Base-by-base conservation (phyloP, 2,888 invertebrate genomes). In the Drosophila kuntzei region DNA sequence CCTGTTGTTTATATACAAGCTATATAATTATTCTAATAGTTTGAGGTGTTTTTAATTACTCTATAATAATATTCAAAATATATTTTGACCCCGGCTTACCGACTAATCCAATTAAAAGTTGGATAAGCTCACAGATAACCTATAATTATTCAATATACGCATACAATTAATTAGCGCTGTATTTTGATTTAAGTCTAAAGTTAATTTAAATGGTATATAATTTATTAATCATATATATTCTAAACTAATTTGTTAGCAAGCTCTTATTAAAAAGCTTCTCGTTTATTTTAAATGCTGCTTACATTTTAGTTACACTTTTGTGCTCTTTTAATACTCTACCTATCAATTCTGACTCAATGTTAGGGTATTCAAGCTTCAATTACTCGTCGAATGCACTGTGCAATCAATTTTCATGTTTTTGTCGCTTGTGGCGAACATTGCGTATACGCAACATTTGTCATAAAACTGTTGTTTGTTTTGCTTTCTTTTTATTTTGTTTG, bases 361-460 rank as follows among this genome's bases (percentile, higher is more conserved):
- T 11, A 53, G 27, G n/a, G 51, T 29, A 39, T 39, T 12, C 18
- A 20, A 29, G 9, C 3, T 27, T 18, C 2, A 14, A 14, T 6
- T 11, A 41, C 2, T 53, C 12, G 6, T 20, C 9, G n/a, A 20
- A 11, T 14, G 20, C 50, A 16, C 14, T n/a, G 18, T 22, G 6
- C 44, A 44, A 22, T 12, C 4, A 6, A 39, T 61, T 50, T 63
- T 14, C 18, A n/a, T 34, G 18, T 37, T 55, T 55, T 47, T 11
- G 14, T n/a, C 61, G 60, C 63, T 61, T 32, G 64, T 37, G 63
- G 64, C 50, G 14, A 51, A 73, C 76, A 46, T 64, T 79, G 81
- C 89, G 84, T 75, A 86, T 84, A 75, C 78, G 87, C 83, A 84
- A 88, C 70, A 79, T 79, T 86, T 76, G 67, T 76, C 66, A 79